phyloP scores from a whole-genome alignment of 2,888 invertebrate species.

The Harpalus rufipes region DNA sequence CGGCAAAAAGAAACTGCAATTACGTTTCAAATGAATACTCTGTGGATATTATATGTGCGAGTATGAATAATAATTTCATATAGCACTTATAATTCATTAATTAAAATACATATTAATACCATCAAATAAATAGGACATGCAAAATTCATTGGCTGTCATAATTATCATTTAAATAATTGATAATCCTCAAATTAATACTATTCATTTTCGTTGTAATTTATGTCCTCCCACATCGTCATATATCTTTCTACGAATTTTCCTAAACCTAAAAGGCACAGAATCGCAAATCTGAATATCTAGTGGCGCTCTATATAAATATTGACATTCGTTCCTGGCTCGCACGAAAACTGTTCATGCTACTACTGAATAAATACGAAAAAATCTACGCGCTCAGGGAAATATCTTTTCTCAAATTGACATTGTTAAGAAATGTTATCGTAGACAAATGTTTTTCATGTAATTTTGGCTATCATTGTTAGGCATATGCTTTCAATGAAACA shows the following conservation, averaged over 20 bases:
- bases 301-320: not conserved
- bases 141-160: not conserved
- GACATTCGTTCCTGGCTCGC: not conserved
- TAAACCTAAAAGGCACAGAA: not conserved
- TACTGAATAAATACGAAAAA: slow-evolving; percentile 34
- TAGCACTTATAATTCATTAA: too few species aligned
- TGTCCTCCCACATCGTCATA: not conserved
- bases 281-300: not conserved
- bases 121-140: not conserved
- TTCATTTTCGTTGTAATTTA: not conserved
- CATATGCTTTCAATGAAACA: not conserved
- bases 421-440: slow-evolving; percentile 33
- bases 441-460: not conserved
- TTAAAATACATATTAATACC: too few species aligned
- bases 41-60: too few species aligned
- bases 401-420: slow-evolving; percentile 7
- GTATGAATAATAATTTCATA: too few species aligned
- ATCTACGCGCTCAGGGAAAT: slow-evolving; percentile 11
- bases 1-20: too few species aligned
- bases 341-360: not conserved
- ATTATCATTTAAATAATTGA: slow-evolving; percentile 7
- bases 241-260: not conserved
- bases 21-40: too few species aligned
- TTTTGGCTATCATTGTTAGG: not conserved
- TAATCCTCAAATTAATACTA: not conserved